Percentiles rank a stretch among this genome's conserved stretches.
phyloP scores from a whole-genome alignment of 2,797 vertebrate genomes.

The Mormyrops attenuatus region DNA sequence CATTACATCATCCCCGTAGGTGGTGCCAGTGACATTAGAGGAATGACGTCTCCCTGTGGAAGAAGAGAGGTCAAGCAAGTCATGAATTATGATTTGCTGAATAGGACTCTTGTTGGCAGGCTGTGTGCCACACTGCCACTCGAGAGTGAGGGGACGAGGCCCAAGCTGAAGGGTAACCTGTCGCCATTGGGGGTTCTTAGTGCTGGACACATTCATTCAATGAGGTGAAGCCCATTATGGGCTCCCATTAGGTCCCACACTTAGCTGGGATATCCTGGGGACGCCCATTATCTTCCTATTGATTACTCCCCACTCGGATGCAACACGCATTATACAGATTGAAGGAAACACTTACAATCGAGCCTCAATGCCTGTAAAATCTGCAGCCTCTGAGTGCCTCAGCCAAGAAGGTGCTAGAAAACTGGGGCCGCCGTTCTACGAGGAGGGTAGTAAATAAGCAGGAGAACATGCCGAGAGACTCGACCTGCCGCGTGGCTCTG shows the following conservation, averaged over 20 bases:
- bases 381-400: neutral
- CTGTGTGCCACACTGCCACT: neutral
- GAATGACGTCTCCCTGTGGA: neutral
- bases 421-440: neutral
- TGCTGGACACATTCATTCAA: neutral
- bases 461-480: neutral
- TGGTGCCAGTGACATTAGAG: slow-evolving; percentile 32
- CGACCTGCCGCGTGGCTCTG: neutral
- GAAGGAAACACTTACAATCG: neutral
- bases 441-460: neutral
- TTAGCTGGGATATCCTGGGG: neutral
- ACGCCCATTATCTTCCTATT: neutral
- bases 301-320: neutral
- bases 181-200: slow-evolving; percentile 19
- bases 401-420: neutral
- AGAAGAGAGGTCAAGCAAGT: slow-evolving; percentile 6
- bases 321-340: neutral
- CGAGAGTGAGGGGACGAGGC: slow-evolving; percentile 3
- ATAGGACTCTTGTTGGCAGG: slow-evolving; percentile 28
- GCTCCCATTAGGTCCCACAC: neutral
- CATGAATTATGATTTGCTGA: slow-evolving; percentile 7
- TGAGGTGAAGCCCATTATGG: neutral
- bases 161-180: slow-evolving; percentile 31
- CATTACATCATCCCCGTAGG: slow-evolving; percentile 17
- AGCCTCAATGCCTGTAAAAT: neutral